Conservation (phyloP, 2,113 vertebrate genomes). For the Cranoglanis bouderius region DNA sequence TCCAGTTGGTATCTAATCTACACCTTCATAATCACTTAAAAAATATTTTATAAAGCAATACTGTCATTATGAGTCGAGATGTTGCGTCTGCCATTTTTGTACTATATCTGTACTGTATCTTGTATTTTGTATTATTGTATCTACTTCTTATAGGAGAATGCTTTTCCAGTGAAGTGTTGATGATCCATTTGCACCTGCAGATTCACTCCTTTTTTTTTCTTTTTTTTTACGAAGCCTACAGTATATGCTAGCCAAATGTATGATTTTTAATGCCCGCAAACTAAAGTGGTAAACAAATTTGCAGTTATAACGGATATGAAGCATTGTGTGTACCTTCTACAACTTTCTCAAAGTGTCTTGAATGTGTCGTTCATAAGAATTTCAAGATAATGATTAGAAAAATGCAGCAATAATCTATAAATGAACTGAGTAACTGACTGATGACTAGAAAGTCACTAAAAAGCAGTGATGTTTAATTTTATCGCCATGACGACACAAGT, state of each 20-base stretch:
- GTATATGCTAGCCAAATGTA: background rate
- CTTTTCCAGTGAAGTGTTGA: too few relatives aligned
- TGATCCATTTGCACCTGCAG: background rate
- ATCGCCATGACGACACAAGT: background rate
- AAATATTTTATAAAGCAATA: background rate
- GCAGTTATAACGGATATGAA: too few relatives aligned
- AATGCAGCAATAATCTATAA: too few relatives aligned
- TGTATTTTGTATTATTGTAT: too few relatives aligned
- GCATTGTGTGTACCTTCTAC: too few relatives aligned
- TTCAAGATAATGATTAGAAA: too few relatives aligned
- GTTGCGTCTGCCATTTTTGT: background rate
- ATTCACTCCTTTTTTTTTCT: too few relatives aligned
- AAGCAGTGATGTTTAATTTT: background rate
- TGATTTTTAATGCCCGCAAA: background rate
- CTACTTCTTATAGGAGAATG: too few relatives aligned
- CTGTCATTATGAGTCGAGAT: too few relatives aligned
- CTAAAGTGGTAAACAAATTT: background rate
- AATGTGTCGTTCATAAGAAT: too few relatives aligned
- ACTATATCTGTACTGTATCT: too few relatives aligned
- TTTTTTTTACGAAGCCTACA: background rate
- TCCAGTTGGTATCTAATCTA: background rate
- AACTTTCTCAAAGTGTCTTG: too few relatives aligned
- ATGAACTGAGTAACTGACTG: background rate
- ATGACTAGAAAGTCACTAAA: background rate
- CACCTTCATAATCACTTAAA: background rate